These are phyloP conservation scores for Diorhabda carinulata DNA, from an alignment of 1,140 invertebrate species.

Conservation along the genomic window DNA sequence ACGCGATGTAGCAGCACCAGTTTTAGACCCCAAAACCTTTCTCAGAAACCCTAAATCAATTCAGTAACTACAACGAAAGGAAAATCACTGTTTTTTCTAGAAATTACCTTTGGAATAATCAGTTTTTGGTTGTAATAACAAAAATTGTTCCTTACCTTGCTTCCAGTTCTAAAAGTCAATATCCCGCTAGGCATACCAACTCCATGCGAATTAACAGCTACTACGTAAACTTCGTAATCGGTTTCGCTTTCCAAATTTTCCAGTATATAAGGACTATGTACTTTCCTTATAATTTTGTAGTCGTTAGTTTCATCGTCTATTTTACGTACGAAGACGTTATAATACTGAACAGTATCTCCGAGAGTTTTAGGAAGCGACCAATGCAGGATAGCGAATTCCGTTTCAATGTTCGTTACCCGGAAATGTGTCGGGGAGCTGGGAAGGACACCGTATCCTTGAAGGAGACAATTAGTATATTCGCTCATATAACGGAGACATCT, in stretches of 20 bases:
- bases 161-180: constrained; percentile 69
- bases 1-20: too few species aligned
- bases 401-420: constrained; percentile 66
- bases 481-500: constrained; percentile 73
- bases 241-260: constrained; percentile 68
- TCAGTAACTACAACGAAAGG: too few species aligned
- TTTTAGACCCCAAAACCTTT: too few species aligned
- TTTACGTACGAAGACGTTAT: constrained; percentile 62
- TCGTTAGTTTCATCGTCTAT: constrained; percentile 43
- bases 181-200: constrained; percentile 68
- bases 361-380: constrained; percentile 70
- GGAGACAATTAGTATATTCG: constrained; percentile 72
- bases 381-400: constrained; percentile 71
- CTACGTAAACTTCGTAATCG: constrained; percentile 77
- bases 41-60: too few species aligned
- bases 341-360: constrained; percentile 66
- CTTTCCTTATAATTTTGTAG: constrained; percentile 26
- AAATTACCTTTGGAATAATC: too few species aligned
- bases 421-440: constrained; percentile 65
- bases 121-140: too few species aligned
- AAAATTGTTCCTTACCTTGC: constrained; percentile 49
- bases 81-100: too few species aligned
- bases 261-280: constrained; percentile 68
- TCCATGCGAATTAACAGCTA: constrained; percentile 76
- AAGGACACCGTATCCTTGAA: constrained; percentile 78